Conservation (phyloP, 2,888 invertebrate genomes). For the Hoplodrina ambigua region DNA sequence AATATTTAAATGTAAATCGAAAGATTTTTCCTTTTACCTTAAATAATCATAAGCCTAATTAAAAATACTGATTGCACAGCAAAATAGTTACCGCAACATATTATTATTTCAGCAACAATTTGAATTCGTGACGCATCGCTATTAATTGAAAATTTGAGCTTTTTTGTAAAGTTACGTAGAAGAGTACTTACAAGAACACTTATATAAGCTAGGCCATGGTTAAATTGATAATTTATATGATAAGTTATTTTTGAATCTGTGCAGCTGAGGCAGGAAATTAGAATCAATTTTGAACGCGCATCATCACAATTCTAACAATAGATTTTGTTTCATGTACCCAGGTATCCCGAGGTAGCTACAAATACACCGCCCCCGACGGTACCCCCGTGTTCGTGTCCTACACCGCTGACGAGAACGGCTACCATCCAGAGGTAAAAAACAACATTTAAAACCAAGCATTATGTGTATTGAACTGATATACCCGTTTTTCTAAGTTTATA, state of each 20-base stretch:
- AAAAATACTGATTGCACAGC: no score
- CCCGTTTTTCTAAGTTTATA: neutral
- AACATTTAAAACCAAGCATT: neutral
- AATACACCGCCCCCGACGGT: slow-evolving; percentile 90
- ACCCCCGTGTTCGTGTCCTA: slow-evolving; percentile 89
- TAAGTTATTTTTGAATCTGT: neutral
- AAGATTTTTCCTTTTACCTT: no score
- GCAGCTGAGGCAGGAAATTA: neutral
- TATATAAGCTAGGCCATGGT: no score
- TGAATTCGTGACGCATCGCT: no score
- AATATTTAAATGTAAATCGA: no score
- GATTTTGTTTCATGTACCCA: slow-evolving; percentile 56
- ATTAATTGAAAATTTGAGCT: no score
- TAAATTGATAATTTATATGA: neutral
- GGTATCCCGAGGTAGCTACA: slow-evolving; percentile 87
- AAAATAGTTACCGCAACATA: no score
- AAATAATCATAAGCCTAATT: no score
- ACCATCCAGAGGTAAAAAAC: slow-evolving; percentile 88
- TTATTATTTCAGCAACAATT: no score
- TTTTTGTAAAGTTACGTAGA: no score
- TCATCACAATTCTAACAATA: neutral
- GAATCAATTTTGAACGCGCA: neutral
- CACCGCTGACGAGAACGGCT: slow-evolving; percentile 92
- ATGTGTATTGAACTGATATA: neutral
- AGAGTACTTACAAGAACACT: no score